These are phyloP conservation scores for Microplitis manilae DNA, from an alignment of 2,888 invertebrate species.

Conservation along the genomic window DNA sequence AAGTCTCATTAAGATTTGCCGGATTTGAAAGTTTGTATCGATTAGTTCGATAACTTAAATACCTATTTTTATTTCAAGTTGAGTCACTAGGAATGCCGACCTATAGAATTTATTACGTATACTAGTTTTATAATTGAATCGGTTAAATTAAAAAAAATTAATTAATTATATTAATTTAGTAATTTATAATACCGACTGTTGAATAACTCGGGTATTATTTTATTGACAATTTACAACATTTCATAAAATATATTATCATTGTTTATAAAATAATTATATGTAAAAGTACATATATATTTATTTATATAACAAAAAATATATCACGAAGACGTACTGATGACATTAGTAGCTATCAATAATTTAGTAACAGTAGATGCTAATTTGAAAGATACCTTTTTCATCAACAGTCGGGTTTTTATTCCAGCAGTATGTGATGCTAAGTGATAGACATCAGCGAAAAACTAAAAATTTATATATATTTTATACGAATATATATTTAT, in stretches of 20 bases:
- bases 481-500: not conserved
- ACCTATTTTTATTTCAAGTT: not conserved
- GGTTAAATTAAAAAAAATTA: not conserved
- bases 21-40: not conserved
- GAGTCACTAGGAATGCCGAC: not conserved
- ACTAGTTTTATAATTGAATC: not conserved
- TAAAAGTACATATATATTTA: not conserved
- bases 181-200: not conserved
- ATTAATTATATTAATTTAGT: not conserved
- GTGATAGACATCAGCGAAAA: slow-evolving; percentile 83
- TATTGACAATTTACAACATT: not conserved
- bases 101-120: not conserved
- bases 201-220: not conserved
- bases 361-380: slow-evolving; percentile 77
- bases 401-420: slow-evolving; percentile 75
- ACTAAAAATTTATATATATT: slow-evolving; percentile 71
- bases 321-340: slow-evolving; percentile 77
- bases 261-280: slow-evolving; percentile 9
- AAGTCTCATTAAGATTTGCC: not conserved
- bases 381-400: slow-evolving; percentile 75
- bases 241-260: slow-evolving; percentile 1
- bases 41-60: not conserved
- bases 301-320: not conserved
- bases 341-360: slow-evolving; percentile 76
- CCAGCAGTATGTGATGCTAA: slow-evolving; percentile 79